These are phyloP conservation scores for Drosophila mauritiana DNA, from an alignment of 1,140 invertebrate species.

Conservation along the genomic window DNA sequence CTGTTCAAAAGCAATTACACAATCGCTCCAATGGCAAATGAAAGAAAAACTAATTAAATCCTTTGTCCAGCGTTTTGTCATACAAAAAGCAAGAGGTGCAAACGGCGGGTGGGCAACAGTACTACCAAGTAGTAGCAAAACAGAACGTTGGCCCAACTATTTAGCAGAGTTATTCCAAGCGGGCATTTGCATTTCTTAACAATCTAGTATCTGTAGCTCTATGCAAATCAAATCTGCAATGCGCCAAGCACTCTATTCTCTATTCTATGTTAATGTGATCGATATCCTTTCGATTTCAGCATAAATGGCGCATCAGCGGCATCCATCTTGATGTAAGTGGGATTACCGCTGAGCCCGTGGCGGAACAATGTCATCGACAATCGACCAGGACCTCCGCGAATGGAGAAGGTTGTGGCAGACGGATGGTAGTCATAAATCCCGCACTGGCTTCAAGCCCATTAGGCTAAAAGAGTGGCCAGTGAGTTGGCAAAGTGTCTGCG, in stretches of 20 bases:
- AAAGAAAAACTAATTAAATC: conserved; percentile 83
- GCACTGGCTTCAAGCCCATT: conserved; percentile 33
- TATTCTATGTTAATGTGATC: conserved; percentile 59
- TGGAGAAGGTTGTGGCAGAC: conserved; percentile 16
- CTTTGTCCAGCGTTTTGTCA: conserved; percentile 70
- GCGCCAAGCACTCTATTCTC: conserved; percentile 49
- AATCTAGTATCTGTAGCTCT: conserved; percentile 12
- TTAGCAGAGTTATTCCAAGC: conserved; percentile 25
- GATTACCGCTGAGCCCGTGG: conserved; percentile 38
- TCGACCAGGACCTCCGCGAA: conserved; percentile 25
- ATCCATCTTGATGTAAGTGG: conserved; percentile 59
- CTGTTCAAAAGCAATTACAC: conserved; percentile 76
- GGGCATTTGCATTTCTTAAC: conserved; percentile 27
- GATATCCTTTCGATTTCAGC: conserved; percentile 69
- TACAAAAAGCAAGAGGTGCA: conserved; percentile 17
- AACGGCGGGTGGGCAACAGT: not conserved
- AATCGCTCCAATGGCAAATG: conserved; percentile 55
- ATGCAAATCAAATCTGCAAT: conserved; percentile 75
- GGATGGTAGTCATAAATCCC: conserved; percentile 54
- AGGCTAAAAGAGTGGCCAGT: conserved; percentile 19
- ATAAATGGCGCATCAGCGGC: conserved; percentile 67
- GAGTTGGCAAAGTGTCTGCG: conserved; percentile 33
- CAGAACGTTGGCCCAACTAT: conserved; percentile 38
- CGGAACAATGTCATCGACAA: conserved; percentile 49
- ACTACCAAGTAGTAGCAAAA: conserved; percentile 14